Evolutionary conservation across 92 coral and sea anemone species (phyloP).

Genomic region (Pocillopora grandis): DNA sequence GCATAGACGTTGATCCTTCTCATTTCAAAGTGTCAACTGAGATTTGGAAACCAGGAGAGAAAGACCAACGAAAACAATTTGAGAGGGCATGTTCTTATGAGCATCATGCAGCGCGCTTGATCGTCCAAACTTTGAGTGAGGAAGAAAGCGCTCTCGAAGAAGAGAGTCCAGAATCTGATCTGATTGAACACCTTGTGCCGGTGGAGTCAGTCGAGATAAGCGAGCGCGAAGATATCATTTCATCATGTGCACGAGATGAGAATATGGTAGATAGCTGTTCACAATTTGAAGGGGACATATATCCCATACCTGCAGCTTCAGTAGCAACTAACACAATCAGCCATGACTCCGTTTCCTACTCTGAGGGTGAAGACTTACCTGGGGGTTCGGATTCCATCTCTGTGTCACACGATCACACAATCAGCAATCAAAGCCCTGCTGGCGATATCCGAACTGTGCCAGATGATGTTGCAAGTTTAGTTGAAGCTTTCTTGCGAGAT

Average conservation of each 20-base stretch:
- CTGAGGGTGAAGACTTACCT: too few species aligned
- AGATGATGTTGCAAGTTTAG: slow-evolving; percentile 25
- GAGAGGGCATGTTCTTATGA: background rate
- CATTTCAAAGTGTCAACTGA: slow-evolving; percentile 8
- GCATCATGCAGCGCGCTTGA: slow-evolving; percentile 22
- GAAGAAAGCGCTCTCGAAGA: background rate
- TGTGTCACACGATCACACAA: background rate
- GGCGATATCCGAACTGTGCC: background rate
- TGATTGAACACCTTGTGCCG: too few species aligned
- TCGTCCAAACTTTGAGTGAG: background rate
- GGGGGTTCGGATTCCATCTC: too few species aligned
- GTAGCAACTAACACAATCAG: too few species aligned
- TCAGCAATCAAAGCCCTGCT: background rate
- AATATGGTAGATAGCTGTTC: too few species aligned
- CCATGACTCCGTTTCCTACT: too few species aligned
- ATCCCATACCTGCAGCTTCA: too few species aligned
- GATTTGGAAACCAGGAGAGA: slow-evolving; percentile 15
- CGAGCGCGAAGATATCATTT: too few species aligned
- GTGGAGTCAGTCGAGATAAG: too few species aligned
- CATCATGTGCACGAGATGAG: too few species aligned
- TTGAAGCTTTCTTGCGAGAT: slow-evolving; percentile 11
- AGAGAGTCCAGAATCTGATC: background rate
- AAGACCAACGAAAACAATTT: background rate
- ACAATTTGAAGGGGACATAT: too few species aligned
- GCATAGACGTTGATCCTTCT: too few species aligned